phyloP scores from a whole-genome alignment of 2,888 invertebrate species.

The Mechanitis messenoides region DNA sequence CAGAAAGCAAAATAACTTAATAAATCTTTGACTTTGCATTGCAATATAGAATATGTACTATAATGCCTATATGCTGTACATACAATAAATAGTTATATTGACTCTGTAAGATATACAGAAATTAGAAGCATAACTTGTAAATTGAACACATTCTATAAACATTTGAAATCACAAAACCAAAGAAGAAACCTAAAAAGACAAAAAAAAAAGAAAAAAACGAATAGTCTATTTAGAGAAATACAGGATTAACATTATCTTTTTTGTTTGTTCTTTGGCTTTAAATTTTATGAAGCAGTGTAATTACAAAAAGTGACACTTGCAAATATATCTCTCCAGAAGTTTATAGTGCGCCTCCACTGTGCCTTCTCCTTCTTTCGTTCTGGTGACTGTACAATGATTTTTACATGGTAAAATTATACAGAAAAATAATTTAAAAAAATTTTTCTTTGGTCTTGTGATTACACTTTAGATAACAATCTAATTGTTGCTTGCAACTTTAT shows the following conservation, averaged over 20 bases:
- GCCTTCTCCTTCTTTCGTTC: constrained; percentile 71
- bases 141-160: too few species aligned
- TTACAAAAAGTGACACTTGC: constrained; percentile 71
- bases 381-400: constrained; percentile 63
- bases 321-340: constrained; percentile 75
- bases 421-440: neutral
- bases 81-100: neutral
- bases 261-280: constrained; percentile 60
- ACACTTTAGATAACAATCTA: too few species aligned
- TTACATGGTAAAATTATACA: constrained; percentile 10
- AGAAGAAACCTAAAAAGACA: constrained; percentile 54
- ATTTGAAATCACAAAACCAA: constrained; percentile 56
- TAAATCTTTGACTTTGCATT: too few species aligned
- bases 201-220: neutral
- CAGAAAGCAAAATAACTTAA: neutral
- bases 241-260: neutral
- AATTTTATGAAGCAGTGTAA: constrained; percentile 36
- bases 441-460: constrained; percentile 51
- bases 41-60: too few species aligned
- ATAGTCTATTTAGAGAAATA: neutral
- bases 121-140: too few species aligned
- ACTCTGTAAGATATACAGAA: too few species aligned
- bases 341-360: constrained; percentile 75
- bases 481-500: too few species aligned
- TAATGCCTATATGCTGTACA: neutral